Conservation (phyloP, 2,797 vertebrate genomes). For the Sebastes kiyomatsui region DNA sequence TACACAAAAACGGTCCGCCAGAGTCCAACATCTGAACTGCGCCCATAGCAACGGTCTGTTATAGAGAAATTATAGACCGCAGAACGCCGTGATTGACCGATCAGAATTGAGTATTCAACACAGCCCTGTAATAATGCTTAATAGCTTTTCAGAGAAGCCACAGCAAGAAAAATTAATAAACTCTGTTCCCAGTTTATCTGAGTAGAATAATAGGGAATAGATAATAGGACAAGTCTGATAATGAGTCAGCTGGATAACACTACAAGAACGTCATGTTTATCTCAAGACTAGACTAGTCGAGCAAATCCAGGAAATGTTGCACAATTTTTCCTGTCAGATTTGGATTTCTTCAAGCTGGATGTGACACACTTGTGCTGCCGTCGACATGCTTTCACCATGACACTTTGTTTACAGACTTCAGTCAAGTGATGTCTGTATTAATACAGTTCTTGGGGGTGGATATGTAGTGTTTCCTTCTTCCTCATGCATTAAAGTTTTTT, state of each 20-base stretch:
- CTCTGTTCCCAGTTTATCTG: not conserved
- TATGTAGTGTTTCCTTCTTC: not conserved
- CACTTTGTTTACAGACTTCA: not conserved
- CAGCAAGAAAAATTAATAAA: not conserved
- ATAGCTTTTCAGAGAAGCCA: not conserved
- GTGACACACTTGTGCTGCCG: not conserved
- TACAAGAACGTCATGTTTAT: constrained; percentile 15
- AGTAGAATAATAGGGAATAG: not conserved
- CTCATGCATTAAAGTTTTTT: not conserved
- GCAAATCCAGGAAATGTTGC: not conserved
- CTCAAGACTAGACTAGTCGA: not conserved
- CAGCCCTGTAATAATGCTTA: too few relatives aligned
- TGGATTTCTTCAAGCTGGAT: constrained; percentile 10
- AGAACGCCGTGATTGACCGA: accelerated
- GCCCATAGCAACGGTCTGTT: too few relatives aligned
- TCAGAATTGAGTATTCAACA: accelerated
- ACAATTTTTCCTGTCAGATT: not conserved
- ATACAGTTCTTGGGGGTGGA: not conserved
- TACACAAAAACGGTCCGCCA: too few relatives aligned
- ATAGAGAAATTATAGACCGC: too few relatives aligned
- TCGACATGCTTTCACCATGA: not conserved
- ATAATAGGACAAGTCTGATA: not conserved
- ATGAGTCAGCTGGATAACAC: not conserved
- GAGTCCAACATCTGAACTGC: too few relatives aligned
- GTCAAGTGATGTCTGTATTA: not conserved